phyloP scores from a whole-genome alignment of 2,797 vertebrate species.

The Anas capensis region DNA sequence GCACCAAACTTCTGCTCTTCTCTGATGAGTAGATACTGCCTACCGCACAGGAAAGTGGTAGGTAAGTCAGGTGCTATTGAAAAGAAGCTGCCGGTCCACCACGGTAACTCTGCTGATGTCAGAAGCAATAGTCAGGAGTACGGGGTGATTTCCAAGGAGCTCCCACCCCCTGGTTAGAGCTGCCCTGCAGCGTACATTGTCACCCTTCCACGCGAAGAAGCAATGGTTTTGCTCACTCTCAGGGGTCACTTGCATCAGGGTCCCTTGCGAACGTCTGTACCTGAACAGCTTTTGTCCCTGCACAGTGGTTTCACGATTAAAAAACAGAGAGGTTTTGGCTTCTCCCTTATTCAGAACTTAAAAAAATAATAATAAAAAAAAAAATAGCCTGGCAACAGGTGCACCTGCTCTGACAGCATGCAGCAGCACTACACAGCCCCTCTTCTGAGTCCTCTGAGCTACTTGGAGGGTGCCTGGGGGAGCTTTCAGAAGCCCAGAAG shows the following conservation, averaged over 20 bases:
- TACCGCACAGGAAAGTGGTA: neutral
- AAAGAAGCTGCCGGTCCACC: neutral
- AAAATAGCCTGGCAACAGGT: neutral
- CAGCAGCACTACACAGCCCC: neutral
- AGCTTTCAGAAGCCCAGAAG: neutral
- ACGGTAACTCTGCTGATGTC: neutral
- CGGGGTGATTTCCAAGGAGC: neutral
- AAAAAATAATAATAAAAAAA: neutral
- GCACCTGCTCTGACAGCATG: neutral
- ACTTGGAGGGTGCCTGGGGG: neutral
- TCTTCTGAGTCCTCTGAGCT: accelerated
- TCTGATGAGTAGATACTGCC: neutral
- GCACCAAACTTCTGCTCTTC: neutral
- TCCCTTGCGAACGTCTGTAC: neutral
- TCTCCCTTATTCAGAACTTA: neutral
- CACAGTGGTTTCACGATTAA: neutral
- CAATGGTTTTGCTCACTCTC: too few relatives aligned
- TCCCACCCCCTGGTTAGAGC: neutral
- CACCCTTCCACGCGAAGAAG: neutral
- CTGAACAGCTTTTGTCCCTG: neutral
- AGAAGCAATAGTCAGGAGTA: neutral
- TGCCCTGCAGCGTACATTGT: neutral
- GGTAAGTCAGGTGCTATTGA: neutral
- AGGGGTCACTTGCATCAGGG: neutral
- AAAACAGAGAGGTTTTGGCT: neutral